Base-by-base conservation (phyloP, 2,888 invertebrate genomes). In the Litoditis marina region DNA sequence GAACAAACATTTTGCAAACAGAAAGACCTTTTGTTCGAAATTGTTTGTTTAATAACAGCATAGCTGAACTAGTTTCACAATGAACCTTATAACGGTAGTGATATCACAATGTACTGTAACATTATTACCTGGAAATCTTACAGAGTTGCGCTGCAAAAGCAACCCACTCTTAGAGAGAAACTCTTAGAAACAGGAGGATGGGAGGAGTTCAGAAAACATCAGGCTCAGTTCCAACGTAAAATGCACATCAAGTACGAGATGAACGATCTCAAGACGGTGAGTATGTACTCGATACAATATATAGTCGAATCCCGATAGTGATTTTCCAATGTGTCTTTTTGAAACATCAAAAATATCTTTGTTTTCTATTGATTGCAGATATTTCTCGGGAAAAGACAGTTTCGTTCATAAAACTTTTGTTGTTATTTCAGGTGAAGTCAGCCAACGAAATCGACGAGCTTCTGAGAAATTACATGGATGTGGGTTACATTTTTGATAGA, bases 381-480 rank as follows among this genome's bases (percentile, higher is more conserved):
- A n/a, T n/a, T n/a, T n/a, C n/a, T n/a, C n/a, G n/a, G n/a, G n/a
- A n/a, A n/a, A n/a, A n/a, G n/a, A n/a, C n/a, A n/a, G n/a, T n/a
- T n/a, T n/a, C n/a, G n/a, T n/a, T n/a, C n/a, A n/a, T n/a, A n/a
- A n/a, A n/a, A n/a, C n/a, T n/a, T n/a, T n/a, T n/a, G n/a, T n/a
- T 8, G 27, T 44, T 55, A 11, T 8, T 59, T 51, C 19, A 59
- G 59, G n/a, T 36, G 22, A 34, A 51, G 27, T 36, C 42, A 19
- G 51, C 31, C 27, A 51, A 36, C n/a, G 80, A 81, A 52, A 82
- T 78, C 59, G 83, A 82, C 60, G 82, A 82, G 64, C 60, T 80
- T 13, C 69, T 82, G 51, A 77, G 73, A 59, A 82, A 82, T 60
- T 82, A 82, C 65, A 82, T 82, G 81, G 82, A 81, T 66, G 80